A percentile compares a stretch with the other conserved stretches of the same genome.
Conservation (phyloP, 1,140 invertebrate genomes). For the Zaprionus kolodkinae region DNA sequence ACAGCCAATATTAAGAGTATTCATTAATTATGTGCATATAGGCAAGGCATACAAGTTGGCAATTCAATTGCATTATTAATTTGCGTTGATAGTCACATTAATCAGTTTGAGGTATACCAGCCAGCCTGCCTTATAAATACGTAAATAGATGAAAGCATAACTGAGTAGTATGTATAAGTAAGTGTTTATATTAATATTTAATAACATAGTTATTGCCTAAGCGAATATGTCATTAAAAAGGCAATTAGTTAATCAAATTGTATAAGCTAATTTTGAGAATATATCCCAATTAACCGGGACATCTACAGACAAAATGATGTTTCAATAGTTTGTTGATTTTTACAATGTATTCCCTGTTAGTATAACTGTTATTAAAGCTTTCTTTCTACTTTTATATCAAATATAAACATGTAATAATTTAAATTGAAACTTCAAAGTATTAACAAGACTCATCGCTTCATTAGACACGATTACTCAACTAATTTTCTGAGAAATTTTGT, state of each 20-base stretch:
- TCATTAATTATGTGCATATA: constrained; percentile 31
- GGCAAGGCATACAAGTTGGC: background rate
- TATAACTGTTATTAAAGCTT: too few relatives aligned
- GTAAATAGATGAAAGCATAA: background rate
- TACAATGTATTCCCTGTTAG: too few relatives aligned
- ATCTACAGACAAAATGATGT: too few relatives aligned
- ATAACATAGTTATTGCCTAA: background rate
- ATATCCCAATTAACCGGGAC: background rate
- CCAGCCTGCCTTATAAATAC: background rate
- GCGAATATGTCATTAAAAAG: background rate
- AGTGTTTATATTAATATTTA: background rate
- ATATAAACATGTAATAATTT: background rate
- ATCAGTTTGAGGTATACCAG: constrained; percentile 2
- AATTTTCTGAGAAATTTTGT: background rate
- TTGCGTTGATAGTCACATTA: constrained; percentile 1
- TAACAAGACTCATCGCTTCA: background rate
- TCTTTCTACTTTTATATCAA: too few relatives aligned
- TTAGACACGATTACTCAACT: constrained; percentile 3
- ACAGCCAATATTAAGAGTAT: background rate
- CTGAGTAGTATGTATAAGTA: background rate
- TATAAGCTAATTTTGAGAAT: background rate
- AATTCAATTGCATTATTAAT: constrained; percentile 33
- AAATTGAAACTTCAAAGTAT: background rate
- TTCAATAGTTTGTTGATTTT: too few relatives aligned
- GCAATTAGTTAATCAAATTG: background rate